Percentiles rank a stretch among this genome's conserved stretches.
These are phyloP conservation scores for Perca schrenkii DNA, from an alignment of 2,113 vertebrate species.

Conservation along the genomic window DNA sequence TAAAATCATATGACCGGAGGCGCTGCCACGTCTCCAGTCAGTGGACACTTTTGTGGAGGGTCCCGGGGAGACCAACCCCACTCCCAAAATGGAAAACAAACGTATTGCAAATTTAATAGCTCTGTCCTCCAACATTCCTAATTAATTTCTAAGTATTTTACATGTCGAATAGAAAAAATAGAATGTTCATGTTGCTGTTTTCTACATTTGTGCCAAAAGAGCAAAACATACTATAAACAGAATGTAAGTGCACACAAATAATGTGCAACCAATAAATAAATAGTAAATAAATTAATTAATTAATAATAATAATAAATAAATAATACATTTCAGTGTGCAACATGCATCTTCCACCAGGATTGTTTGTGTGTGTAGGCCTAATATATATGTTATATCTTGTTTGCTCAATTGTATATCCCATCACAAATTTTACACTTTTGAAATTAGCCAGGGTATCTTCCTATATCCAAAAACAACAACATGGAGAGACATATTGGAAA, in stretches of 20 bases:
- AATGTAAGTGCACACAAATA: not conserved
- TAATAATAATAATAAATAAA: too few relatives aligned
- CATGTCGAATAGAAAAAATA: not conserved
- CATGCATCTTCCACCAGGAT: not conserved
- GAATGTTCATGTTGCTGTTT: not conserved
- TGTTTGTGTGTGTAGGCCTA: not conserved
- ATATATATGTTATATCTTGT: not conserved
- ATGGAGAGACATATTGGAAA: not conserved
- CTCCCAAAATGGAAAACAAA: slow-evolving; percentile 32
- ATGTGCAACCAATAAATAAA: not conserved
- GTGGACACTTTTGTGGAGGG: slow-evolving; percentile 58
- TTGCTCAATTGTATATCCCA: not conserved
- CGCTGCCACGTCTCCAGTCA: slow-evolving; percentile 81
- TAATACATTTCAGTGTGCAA: not conserved
- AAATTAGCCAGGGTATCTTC: not conserved
- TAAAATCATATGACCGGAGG: slow-evolving; percentile 78
- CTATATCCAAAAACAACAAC: not conserved
- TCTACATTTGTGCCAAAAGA: not conserved
- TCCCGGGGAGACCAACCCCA: slow-evolving; percentile 28
- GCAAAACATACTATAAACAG: too few relatives aligned
- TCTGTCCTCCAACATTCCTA: not conserved
- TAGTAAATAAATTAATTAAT: too few relatives aligned
- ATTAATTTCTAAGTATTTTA: not conserved
- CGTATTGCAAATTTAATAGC: not conserved
- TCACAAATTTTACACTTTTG: not conserved